These are phyloP conservation scores for Odontothrips loti DNA, from an alignment of 2,888 invertebrate genomes.

Conservation along the genomic window DNA sequence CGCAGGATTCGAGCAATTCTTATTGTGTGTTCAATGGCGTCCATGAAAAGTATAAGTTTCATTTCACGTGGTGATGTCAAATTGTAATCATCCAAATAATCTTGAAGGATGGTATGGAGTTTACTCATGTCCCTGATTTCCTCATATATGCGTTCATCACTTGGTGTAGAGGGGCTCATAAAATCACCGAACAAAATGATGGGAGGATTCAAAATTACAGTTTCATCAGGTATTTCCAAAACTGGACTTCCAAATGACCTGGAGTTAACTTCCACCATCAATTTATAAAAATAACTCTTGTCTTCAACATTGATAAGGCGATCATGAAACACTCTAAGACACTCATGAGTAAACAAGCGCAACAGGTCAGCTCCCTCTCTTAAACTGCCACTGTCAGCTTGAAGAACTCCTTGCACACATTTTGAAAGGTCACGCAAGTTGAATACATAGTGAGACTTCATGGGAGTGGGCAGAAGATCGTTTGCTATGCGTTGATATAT, in stretches of 20 bases:
- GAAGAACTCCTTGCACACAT: constrained; percentile 83
- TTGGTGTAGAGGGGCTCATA: constrained; percentile 66
- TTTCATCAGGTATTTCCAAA: constrained; percentile 56
- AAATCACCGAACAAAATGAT: constrained; percentile 81
- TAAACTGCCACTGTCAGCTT: constrained; percentile 69
- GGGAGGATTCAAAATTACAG: constrained; percentile 58
- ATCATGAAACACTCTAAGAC: constrained; percentile 86
- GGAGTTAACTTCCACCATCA: constrained; percentile 64
- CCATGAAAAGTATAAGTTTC: constrained; percentile 81
- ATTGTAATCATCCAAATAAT: constrained; percentile 83
- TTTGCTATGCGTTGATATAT: constrained; percentile 74
- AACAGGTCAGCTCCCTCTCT: constrained; percentile 64
- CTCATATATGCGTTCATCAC: constrained; percentile 71
- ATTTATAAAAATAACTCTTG: constrained; percentile 69
- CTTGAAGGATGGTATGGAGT: constrained; percentile 65
- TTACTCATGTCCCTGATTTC: constrained; percentile 72
- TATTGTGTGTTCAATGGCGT: constrained; percentile 84
- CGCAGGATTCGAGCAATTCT: constrained; percentile 77
- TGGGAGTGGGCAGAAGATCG: constrained; percentile 82
- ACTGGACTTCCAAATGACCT: constrained; percentile 60
- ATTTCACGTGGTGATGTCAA: constrained; percentile 70
- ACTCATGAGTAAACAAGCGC: constrained; percentile 87
- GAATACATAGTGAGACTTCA: constrained; percentile 89
- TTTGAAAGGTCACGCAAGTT: constrained; percentile 88
- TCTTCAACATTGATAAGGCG: constrained; percentile 78